phyloP scores from a whole-genome alignment of 2,888 invertebrate species.

The Drosophila paranaensis region DNA sequence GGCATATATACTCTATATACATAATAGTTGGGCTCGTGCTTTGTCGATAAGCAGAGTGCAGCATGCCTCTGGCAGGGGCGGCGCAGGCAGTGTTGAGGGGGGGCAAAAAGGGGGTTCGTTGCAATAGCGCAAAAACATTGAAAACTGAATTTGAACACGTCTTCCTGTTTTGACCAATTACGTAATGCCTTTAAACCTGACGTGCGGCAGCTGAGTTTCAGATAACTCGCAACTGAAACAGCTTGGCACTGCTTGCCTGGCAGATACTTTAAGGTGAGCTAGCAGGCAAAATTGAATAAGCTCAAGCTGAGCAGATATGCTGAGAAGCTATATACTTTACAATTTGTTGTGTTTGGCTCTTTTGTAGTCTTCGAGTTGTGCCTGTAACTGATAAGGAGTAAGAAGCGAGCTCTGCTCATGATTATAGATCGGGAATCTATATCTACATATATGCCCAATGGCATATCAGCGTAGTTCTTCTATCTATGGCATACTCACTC shows the following conservation, averaged over 20 bases:
- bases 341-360: too few species aligned
- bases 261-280: slow-evolving; percentile 1
- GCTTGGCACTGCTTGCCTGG: background rate
- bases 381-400: too few species aligned
- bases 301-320: background rate
- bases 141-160: slow-evolving; percentile 69
- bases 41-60: slow-evolving; percentile 33
- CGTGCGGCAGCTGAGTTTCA: slow-evolving; percentile 34
- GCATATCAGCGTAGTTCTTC: too few species aligned
- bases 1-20: slow-evolving; percentile 7
- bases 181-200: slow-evolving; percentile 47
- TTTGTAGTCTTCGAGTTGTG: background rate
- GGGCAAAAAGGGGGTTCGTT: slow-evolving; percentile 22
- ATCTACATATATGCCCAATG: background rate
- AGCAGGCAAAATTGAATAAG: background rate
- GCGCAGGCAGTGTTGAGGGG: background rate
- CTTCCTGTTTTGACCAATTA: slow-evolving; percentile 66
- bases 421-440: background rate
- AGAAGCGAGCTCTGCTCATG: too few species aligned
- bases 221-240: slow-evolving; percentile 19
- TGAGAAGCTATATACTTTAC: background rate
- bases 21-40: slow-evolving; percentile 1
- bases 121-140: slow-evolving; percentile 34
- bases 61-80: slow-evolving; percentile 34
- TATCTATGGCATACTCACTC: background rate